These are phyloP conservation scores for Falcunculus frontatus DNA, from an alignment of 2,113 vertebrate genomes.

Conservation along the genomic window DNA sequence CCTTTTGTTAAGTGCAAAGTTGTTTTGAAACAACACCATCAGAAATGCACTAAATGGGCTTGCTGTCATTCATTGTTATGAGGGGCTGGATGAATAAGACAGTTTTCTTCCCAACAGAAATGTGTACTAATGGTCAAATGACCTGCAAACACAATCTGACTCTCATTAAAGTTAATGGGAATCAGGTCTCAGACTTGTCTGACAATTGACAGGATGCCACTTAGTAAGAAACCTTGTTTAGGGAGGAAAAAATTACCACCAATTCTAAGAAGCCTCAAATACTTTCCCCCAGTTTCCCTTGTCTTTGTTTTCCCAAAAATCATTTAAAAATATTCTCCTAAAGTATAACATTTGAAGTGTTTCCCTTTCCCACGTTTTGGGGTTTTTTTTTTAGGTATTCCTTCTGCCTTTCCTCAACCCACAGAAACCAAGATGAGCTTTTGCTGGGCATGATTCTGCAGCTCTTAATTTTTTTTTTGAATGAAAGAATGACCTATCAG, in stretches of 20 bases:
- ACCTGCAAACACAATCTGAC: not conserved
- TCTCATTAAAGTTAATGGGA: slow-evolving; percentile 9
- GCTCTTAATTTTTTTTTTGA: not conserved
- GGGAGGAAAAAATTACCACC: not conserved
- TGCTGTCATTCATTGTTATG: not conserved
- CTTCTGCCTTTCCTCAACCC: not conserved
- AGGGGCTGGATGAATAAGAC: not conserved
- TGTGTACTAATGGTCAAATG: not conserved
- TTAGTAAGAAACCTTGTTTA: not conserved
- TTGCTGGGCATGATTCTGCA: not conserved
- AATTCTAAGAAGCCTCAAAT: not conserved
- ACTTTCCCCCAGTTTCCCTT: not conserved
- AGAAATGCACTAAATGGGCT: not conserved
- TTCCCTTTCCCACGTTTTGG: not conserved
- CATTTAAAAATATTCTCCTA: accelerated
- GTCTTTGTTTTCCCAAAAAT: not conserved
- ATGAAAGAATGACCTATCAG: not conserved
- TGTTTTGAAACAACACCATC: not conserved
- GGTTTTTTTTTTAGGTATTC: not conserved
- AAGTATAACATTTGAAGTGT: not conserved
- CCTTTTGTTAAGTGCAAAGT: not conserved
- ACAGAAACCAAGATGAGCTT: not conserved
- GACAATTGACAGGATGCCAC: not conserved
- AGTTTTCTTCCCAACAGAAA: not conserved
- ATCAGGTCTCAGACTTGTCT: not conserved